These are phyloP conservation scores for Hypena proboscidalis DNA, from an alignment of 2,888 invertebrate species.

Conservation along the genomic window DNA sequence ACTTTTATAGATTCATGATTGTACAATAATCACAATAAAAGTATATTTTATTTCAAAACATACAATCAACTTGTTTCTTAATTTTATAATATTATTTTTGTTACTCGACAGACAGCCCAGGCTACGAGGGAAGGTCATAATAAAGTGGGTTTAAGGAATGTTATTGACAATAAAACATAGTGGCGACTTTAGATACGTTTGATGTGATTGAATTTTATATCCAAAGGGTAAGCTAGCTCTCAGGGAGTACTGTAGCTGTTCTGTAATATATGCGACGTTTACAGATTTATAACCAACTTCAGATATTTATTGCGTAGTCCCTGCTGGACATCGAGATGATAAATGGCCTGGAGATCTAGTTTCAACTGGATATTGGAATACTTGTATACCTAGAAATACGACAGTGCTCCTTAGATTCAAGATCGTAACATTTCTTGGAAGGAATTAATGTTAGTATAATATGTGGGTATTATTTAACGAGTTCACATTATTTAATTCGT, in stretches of 20 bases:
- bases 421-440: no score
- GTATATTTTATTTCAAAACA: no score
- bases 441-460: no score
- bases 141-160: conserved; percentile 9
- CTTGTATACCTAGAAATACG: no score
- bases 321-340: conserved; percentile 3
- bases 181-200: conserved; percentile 23
- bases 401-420: no score
- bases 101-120: conserved; percentile 2
- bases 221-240: conserved; percentile 8
- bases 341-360: neutral
- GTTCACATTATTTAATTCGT: no score
- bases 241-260: conserved; percentile 22
- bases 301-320: conserved; percentile 26
- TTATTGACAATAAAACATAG: conserved; percentile 34
- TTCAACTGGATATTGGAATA: no score
- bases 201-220: conserved; percentile 37
- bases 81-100: no score
- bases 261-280: conserved; percentile 32
- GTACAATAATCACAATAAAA: no score
- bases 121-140: conserved; percentile 15
- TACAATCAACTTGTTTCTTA: no score
- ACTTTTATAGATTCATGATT: no score
- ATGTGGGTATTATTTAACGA: no score
- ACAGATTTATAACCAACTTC: conserved; percentile 31